Conservation (phyloP, 2,113 vertebrate genomes). For the Gnathonemus longibarbis region DNA sequence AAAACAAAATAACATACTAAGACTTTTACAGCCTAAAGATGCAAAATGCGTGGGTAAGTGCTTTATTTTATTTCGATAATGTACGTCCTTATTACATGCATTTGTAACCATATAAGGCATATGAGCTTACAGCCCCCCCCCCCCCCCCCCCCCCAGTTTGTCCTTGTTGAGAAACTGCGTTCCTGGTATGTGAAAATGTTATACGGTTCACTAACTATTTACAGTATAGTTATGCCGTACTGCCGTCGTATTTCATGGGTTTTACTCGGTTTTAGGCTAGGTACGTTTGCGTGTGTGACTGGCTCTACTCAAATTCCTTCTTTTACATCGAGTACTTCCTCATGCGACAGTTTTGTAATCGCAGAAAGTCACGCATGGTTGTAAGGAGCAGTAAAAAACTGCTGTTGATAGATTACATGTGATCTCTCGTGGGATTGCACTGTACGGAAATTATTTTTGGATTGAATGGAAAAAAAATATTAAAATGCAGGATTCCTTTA, state of each 20-base stretch:
- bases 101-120: conserved; percentile 6
- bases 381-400: not conserved
- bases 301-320: not conserved
- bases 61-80: not conserved
- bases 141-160: not conserved
- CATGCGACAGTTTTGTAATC: not conserved
- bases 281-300: not conserved
- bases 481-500: not conserved
- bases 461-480: not conserved
- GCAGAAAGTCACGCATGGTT: not conserved
- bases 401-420: not conserved
- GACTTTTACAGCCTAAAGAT: not conserved
- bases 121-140: not conserved
- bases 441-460: not conserved
- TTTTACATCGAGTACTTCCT: not conserved
- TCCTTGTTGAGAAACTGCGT: not conserved
- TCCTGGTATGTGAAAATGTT: not conserved
- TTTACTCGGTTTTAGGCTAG: not conserved
- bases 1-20: not conserved
- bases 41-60: not conserved
- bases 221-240: not conserved
- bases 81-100: not conserved
- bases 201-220: not conserved
- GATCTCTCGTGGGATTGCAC: not conserved
- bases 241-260: not conserved